Conservation (phyloP, 1,140 invertebrate genomes). For the Brachionus rotundiformis region DNA sequence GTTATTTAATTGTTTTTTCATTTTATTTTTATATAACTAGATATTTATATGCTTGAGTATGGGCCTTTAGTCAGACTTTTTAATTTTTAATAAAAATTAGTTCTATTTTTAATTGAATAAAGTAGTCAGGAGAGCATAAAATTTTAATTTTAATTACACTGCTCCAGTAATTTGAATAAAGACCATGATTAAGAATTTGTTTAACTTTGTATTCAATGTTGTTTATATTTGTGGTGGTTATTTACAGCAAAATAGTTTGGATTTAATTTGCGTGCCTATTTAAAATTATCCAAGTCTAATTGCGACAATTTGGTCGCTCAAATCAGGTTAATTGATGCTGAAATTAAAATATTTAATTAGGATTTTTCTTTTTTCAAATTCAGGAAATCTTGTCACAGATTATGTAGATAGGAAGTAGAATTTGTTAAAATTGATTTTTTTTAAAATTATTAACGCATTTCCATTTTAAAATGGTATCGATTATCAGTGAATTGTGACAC, state of each 20-base stretch:
- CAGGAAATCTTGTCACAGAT: neutral
- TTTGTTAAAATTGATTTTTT: neutral
- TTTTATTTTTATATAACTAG: neutral
- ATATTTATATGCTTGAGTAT: neutral
- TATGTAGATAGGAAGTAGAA: neutral
- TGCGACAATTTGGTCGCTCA: neutral
- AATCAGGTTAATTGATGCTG: constrained; percentile 37
- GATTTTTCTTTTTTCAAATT: constrained; percentile 2
- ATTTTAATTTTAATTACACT: neutral
- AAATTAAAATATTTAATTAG: neutral
- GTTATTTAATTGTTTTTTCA: neutral
- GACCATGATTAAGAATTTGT: neutral
- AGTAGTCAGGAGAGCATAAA: neutral
- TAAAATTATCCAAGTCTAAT: constrained; percentile 8
- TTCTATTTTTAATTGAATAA: neutral
- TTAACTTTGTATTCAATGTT: neutral
- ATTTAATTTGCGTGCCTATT: constrained; percentile 14
- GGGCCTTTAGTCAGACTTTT: neutral
- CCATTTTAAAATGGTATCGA: neutral
- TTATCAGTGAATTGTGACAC: neutral
- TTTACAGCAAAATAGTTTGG: neutral
- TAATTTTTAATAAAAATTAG: neutral
- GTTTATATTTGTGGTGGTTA: too few relatives aligned
- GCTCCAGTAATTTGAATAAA: constrained; percentile 3
- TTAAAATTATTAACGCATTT: constrained; percentile 12